Percentiles rank a stretch among this genome's conserved stretches.
These are phyloP conservation scores for Artemia franciscana DNA, from an alignment of 1,140 invertebrate genomes.

Conservation along the genomic window DNA sequence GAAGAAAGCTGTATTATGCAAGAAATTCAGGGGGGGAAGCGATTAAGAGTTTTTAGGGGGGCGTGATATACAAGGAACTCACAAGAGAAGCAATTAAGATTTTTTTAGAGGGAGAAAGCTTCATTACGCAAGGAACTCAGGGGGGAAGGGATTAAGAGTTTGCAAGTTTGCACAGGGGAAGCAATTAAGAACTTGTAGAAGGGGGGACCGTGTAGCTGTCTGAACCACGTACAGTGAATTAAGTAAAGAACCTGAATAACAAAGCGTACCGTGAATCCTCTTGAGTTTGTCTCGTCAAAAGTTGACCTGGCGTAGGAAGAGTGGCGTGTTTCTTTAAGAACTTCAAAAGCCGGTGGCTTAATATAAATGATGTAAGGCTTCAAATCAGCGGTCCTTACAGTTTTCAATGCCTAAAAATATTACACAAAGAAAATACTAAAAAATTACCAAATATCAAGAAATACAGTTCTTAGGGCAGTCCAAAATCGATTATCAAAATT, in stretches of 20 bases:
- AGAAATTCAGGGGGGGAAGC: too few species aligned
- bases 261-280: slow-evolving; percentile 61
- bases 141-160: too few species aligned
- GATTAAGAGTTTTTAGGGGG: too few species aligned
- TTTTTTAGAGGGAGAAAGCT: too few species aligned
- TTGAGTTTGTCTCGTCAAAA: slow-evolving; percentile 64
- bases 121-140: too few species aligned
- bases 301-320: slow-evolving; percentile 59
- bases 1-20: too few species aligned
- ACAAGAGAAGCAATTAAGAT: too few species aligned
- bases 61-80: too few species aligned
- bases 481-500: not conserved
- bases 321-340: slow-evolving; percentile 55
- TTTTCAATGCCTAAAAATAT: slow-evolving; percentile 50
- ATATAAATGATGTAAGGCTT: slow-evolving; percentile 90
- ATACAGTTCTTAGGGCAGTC: not conserved
- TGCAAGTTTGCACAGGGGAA: slow-evolving; percentile 12
- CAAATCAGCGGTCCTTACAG: slow-evolving; percentile 62
- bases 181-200: too few species aligned
- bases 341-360: slow-evolving; percentile 63
- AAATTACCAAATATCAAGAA: not conserved
- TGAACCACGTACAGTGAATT: too few species aligned
- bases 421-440: not conserved
- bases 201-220: too few species aligned
- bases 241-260: too few species aligned